These are phyloP conservation scores for Globicephala melas DNA, from an alignment of 2,113 vertebrate genomes.

Conservation along the genomic window DNA sequence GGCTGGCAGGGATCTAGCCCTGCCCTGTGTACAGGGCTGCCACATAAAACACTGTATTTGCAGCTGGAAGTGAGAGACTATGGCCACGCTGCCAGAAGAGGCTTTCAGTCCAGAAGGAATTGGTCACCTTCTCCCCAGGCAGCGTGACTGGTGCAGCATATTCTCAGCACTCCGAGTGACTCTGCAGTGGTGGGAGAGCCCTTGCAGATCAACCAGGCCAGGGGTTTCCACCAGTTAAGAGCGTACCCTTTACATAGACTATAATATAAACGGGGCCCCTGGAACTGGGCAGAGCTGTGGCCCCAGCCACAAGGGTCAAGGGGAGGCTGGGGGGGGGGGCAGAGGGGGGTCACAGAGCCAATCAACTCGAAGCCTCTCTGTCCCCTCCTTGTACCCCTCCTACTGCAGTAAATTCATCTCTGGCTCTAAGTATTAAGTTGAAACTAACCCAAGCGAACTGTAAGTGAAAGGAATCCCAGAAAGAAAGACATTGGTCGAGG, in stretches of 20 bases:
- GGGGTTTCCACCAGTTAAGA: not conserved
- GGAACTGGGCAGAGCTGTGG: not conserved
- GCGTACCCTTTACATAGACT: not conserved
- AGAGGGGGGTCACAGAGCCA: not conserved
- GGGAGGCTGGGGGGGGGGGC: not conserved
- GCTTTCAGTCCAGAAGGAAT: not conserved
- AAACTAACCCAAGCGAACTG: too few species aligned
- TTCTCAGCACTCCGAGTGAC: not conserved
- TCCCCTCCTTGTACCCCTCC: not conserved
- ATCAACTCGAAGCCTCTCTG: not conserved
- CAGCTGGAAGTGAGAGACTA: not conserved
- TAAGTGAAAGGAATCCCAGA: not conserved
- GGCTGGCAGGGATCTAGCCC: not conserved
- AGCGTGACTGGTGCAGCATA: fast-evolving
- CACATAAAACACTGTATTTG: too few species aligned
- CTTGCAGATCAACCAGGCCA: not conserved
- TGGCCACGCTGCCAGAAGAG: not conserved
- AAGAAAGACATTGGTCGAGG: not conserved
- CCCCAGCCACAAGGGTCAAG: not conserved
- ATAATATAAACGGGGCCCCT: fast-evolving
- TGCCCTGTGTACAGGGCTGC: fast-evolving
- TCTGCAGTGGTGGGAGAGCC: not conserved
- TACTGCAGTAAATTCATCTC: fast-evolving
- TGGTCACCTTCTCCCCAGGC: not conserved
- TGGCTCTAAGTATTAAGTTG: not conserved